Evolutionary conservation across 2,888 invertebrate species (phyloP).

Genomic region (Leptura quadrifasciata): DNA sequence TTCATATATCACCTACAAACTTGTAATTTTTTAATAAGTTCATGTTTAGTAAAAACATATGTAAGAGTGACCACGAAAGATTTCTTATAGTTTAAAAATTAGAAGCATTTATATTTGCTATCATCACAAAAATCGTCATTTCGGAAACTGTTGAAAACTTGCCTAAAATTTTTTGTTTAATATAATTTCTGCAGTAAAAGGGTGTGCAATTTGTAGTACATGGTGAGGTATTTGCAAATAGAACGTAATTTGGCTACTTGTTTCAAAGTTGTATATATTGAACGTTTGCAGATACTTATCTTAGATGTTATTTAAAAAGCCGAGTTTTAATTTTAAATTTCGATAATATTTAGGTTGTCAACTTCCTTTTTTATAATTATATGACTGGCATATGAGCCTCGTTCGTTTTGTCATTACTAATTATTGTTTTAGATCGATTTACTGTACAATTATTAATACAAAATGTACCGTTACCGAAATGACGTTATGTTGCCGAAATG

Average conservation of each 20-base stretch:
- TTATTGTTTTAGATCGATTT: slow-evolving; percentile 24
- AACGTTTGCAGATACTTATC: slow-evolving; percentile 18
- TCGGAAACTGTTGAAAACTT: slow-evolving; percentile 11
- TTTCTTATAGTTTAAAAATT: slow-evolving; percentile 5
- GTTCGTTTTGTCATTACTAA: slow-evolving; percentile 15
- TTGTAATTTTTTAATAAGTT: slow-evolving; percentile 6
- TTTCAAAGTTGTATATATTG: slow-evolving; percentile 13
- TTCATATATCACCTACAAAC: slow-evolving; percentile 5
- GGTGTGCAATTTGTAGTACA: slow-evolving; percentile 9
- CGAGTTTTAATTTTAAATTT: slow-evolving; percentile 10
- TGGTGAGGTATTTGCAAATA: slow-evolving; percentile 10
- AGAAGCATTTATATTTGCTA: slow-evolving; percentile 5
- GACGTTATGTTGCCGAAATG: slow-evolving; percentile 22
- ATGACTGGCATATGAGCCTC: slow-evolving; percentile 15
- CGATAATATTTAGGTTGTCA: neutral
- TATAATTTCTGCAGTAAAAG: slow-evolving; percentile 14
- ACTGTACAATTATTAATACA: slow-evolving; percentile 10
- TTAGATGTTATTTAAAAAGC: slow-evolving; percentile 11
- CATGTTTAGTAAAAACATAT: slow-evolving; percentile 4
- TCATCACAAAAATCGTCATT: slow-evolving; percentile 3
- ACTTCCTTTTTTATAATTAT: slow-evolving; percentile 11
- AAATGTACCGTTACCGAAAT: slow-evolving; percentile 32
- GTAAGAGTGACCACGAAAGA: neutral
- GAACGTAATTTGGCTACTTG: neutral
- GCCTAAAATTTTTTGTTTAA: neutral